Base-by-base conservation (phyloP, 2,888 invertebrate species). In the Artemia sp. region DNA sequence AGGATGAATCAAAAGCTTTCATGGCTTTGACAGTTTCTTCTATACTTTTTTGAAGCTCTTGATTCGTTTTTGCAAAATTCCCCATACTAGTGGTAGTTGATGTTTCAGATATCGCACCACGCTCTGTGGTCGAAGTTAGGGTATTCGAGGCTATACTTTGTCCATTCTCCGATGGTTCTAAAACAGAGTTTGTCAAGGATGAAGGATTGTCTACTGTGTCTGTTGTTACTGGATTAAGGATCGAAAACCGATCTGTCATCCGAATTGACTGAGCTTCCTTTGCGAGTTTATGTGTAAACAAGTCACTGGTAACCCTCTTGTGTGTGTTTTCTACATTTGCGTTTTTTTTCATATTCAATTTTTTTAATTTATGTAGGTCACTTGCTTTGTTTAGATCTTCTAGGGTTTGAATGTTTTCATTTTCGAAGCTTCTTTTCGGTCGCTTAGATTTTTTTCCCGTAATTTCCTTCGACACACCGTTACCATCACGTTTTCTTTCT, bases 1-100 rank as follows among this genome's bases (percentile, higher is more conserved):
- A 70, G 2, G 70, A 70, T 24, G 67, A 58, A 24, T 70, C 68
- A 12, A 70, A 52, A 14, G 51, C 66, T 51, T 68, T 70, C 67
- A 70, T 70, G 19, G 70, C 67, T 19, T 67, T 68, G 24, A 68
- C 52, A 12, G 68, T 68, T n/a, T 53, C 53, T 50, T 67, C 52
- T 12, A 70, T 68, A 50, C 67, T 52, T 10, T 14, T 12, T 14
- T 70, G 24, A 11, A 70, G 69, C 12, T 68, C 8, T 11, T 67
- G 12, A 11, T 70, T 67, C 12, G 19, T 14, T 12, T 38, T 67
- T 1, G 70, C 70, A 8, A 58, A 68, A 7, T 52, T 51, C 58
- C 67, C 67, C 24, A 24, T n/a, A 24, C 64, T 58, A 10, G 64
- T 1, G 24, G n/a, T 58, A 24, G 64, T 10, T 58, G 64, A 24